Percentiles rank a stretch among this genome's conserved stretches.
Evolutionary conservation across 30 jellyfish, hydroid and myxozoan genomes (phyloP).

Genomic region (Chironex yamaguchii): DNA sequence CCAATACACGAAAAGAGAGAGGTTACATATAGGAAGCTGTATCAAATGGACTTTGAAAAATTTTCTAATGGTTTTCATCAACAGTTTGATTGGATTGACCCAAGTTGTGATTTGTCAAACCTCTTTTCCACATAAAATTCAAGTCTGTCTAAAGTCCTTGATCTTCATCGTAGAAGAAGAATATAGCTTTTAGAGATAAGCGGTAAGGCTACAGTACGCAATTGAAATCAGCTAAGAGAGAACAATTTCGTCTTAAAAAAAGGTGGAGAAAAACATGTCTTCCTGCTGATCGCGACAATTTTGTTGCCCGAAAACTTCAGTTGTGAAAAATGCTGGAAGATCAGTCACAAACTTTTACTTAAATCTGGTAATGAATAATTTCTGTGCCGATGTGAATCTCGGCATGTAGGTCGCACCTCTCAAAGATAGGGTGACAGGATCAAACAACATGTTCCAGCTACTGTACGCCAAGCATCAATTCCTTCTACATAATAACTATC

Average conservation of each 20-base stretch:
- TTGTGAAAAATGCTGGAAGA: too few species aligned
- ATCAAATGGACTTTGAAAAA: neutral
- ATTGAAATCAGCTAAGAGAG: conserved; percentile 12
- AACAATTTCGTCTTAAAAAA: conserved; percentile 5
- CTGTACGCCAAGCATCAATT: too few species aligned
- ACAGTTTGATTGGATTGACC: too few species aligned
- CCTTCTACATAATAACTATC: too few species aligned
- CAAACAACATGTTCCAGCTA: too few species aligned
- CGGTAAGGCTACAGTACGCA: neutral
- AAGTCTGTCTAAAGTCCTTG: neutral
- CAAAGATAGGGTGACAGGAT: too few species aligned
- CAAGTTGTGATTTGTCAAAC: neutral
- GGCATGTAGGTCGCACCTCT: too few species aligned
- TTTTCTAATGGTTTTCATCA: too few species aligned
- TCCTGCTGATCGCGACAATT: conserved; percentile 9
- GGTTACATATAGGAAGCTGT: neutral
- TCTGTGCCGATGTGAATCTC: too few species aligned
- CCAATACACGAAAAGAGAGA: conserved; percentile 19
- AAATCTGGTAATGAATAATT: conserved; percentile 13
- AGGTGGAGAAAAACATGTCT: conserved; percentile 22
- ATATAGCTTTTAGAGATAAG: neutral
- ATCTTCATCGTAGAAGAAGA: conserved; percentile 1
- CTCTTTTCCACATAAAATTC: conserved; percentile 9
- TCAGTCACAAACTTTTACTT: too few species aligned
- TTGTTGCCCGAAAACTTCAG: conserved; percentile 12